phyloP scores from a whole-genome alignment of 1,140 invertebrate species.

The Drosophila sp. region DNA sequence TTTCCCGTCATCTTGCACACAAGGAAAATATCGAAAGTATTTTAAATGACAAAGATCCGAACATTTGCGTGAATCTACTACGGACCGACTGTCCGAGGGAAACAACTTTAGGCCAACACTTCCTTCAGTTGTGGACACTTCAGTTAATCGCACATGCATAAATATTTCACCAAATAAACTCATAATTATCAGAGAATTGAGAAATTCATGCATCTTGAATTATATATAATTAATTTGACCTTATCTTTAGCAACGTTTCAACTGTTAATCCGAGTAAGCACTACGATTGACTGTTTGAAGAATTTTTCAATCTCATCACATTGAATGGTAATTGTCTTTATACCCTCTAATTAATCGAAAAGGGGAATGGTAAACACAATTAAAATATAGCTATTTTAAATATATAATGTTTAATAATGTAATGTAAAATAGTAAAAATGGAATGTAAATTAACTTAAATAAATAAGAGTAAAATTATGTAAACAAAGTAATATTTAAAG shows the following conservation, averaged over 20 bases:
- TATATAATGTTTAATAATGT: no score
- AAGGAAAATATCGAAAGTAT: constrained; percentile 34
- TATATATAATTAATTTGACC: background rate
- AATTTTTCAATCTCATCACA: background rate
- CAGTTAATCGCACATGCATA: background rate
- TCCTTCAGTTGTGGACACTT: background rate
- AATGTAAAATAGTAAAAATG: background rate
- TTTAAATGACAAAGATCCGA: constrained; percentile 39
- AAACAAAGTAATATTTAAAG: no score
- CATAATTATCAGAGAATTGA: background rate
- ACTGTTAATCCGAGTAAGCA: background rate
- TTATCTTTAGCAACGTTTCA: background rate
- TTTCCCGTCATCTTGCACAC: constrained; percentile 15
- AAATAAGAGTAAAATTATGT: no score
- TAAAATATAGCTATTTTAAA: no score
- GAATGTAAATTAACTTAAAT: background rate
- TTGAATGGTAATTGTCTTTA: constrained; percentile 1
- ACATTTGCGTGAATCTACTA: constrained; percentile 17
- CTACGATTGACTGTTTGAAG: constrained; percentile 1
- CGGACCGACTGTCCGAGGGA: background rate
- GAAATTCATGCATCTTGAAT: background rate
- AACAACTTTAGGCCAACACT: background rate
- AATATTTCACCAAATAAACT: background rate
- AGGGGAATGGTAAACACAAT: background rate
- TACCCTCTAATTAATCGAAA: background rate